Evolutionary conservation across 1,140 invertebrate species (phyloP).

Genomic region (Ceratosolen solmsi): DNA sequence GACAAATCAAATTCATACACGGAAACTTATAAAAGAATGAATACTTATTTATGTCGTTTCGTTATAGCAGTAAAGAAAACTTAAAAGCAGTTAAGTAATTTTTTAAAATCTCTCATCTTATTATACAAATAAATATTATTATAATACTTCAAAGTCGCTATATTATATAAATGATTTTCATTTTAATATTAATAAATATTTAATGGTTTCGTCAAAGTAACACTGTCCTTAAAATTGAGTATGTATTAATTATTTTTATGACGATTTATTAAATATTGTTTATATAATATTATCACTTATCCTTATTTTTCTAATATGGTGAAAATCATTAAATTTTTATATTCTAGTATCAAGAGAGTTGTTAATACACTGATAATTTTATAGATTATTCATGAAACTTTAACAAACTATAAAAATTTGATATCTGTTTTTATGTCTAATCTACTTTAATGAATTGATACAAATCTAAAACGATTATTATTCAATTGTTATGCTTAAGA

Average conservation of each 20-base stretch:
- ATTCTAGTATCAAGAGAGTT: conserved; percentile 18
- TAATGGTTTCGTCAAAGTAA: conserved; percentile 23
- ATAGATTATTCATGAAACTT: conserved; percentile 29
- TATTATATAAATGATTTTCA: neutral
- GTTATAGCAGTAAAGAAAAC: no score
- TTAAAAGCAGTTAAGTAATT: neutral
- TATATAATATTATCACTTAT: conserved; percentile 46
- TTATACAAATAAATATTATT: neutral
- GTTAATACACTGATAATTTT: conserved; percentile 37
- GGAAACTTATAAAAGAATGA: no score
- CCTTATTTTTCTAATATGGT: conserved; percentile 22
- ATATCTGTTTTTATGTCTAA: conserved; percentile 33
- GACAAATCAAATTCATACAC: no score
- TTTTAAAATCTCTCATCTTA: conserved; percentile 8
- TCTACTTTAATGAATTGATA: conserved; percentile 34
- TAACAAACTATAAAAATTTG: conserved; percentile 41
- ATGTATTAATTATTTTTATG: conserved; percentile 9
- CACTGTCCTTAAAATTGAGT: conserved; percentile 17
- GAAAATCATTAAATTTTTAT: conserved; percentile 24
- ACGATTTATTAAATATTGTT: conserved; percentile 18
- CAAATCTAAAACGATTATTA: conserved; percentile 41
- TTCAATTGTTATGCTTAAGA: conserved; percentile 26
- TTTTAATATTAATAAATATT: conserved; percentile 37
- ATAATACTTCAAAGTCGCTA: conserved; percentile 1
- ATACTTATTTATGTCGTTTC: no score